Percentiles rank a stretch among this genome's conserved stretches.
Conservation (phyloP, 2,113 vertebrate species). For the Symphodus melops region DNA sequence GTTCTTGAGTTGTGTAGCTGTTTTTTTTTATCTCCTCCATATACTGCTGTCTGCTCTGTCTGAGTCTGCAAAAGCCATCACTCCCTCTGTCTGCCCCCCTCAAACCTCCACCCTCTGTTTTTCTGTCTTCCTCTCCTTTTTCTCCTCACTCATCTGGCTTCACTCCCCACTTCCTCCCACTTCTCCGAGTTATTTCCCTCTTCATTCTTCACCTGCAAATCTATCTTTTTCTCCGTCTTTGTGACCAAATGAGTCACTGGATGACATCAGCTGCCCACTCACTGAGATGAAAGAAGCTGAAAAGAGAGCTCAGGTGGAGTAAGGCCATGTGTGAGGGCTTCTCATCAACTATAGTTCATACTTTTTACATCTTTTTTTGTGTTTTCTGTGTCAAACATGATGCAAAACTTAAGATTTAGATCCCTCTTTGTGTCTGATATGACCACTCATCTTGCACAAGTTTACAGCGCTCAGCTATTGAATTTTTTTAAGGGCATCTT, state of each 20-base stretch:
- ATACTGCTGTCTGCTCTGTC: constrained; percentile 50
- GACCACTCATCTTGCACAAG: too few relatives aligned
- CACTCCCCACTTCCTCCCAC: neutral
- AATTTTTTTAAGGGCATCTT: too few relatives aligned
- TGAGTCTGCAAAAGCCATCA: constrained; percentile 80
- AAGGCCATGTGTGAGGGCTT: constrained; percentile 15
- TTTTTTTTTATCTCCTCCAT: constrained; percentile 52
- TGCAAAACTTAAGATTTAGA: too few relatives aligned
- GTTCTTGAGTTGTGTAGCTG: constrained; percentile 18
- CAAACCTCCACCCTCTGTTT: constrained; percentile 35
- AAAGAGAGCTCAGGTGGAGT: constrained; percentile 2
- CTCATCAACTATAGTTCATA: constrained; percentile 4
- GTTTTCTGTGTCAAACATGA: neutral
- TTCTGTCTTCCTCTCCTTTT: constrained; percentile 8
- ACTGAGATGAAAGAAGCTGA: constrained; percentile 42
- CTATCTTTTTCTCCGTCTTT: constrained; percentile 5
- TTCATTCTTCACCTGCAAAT: neutral
- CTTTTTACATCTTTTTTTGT: constrained; percentile 6
- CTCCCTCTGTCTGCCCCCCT: constrained; percentile 18
- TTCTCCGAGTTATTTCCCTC: neutral
- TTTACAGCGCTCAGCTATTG: too few relatives aligned
- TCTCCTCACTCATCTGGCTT: constrained; percentile 17
- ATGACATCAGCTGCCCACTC: constrained; percentile 47
- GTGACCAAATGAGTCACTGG: constrained; percentile 26
- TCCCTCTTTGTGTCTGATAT: too few relatives aligned